Evolutionary conservation across 2,113 vertebrate species (phyloP).

Genomic region (Nipponia nippon): DNA sequence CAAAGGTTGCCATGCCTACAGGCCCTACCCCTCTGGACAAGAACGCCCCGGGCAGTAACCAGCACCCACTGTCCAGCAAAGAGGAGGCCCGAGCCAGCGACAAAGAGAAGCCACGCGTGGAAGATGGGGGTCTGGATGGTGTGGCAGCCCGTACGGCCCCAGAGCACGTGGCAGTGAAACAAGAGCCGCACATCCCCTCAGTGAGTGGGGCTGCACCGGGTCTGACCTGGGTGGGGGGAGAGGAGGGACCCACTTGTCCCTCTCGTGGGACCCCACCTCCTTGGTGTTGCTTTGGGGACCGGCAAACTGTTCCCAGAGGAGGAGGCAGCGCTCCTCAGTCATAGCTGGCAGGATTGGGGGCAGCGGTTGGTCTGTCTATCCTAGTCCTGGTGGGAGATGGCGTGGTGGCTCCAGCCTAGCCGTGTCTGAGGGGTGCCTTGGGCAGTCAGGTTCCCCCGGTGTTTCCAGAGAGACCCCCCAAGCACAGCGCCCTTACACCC

Average conservation of each 20-base stretch:
- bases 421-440: neutral
- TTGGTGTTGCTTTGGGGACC: neutral
- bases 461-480: neutral
- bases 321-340: neutral
- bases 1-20: conserved; percentile 96
- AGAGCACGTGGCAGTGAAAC: conserved; percentile 87
- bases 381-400: neutral
- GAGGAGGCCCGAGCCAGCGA: conserved; percentile 88
- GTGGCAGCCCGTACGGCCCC: conserved; percentile 80
- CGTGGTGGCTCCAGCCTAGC: neutral
- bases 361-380: neutral
- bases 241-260: neutral
- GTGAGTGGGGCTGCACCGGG: conserved; percentile 64
- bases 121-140: conserved; percentile 82
- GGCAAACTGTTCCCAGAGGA: neutral
- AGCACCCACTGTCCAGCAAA: conserved; percentile 86
- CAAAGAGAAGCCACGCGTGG: conserved; percentile 84
- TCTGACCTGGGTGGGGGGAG: neutral
- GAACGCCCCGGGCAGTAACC: conserved; percentile 86
- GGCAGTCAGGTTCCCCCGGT: neutral
- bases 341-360: neutral
- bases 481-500: neutral
- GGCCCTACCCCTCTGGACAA: conserved; percentile 90
- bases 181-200: conserved; percentile 82
- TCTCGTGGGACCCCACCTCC: neutral